Evolutionary conservation across 2,797 vertebrate species (phyloP), one percentile per base, ranked within the genome.

Genomic region (Sandelia bainsii): DNA sequence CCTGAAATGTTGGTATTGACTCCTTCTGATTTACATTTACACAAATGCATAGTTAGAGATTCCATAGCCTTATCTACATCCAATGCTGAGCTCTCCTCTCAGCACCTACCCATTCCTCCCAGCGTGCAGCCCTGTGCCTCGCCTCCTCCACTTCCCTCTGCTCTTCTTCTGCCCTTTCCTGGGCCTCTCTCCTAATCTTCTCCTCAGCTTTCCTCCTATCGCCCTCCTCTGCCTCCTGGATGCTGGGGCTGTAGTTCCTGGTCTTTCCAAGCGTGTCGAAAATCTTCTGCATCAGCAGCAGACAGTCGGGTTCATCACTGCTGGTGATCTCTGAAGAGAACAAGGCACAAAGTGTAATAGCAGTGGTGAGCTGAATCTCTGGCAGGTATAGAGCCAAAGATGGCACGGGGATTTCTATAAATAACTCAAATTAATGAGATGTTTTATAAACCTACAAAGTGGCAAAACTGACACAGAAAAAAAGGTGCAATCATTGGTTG

Each of bases 61-160:
- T 8, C 29, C 6, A 32, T 19, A 45, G n/a, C 3, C 5, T 27
- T 19, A 9, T 27, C 17, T 12, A n/a, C 13, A 51, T n/a, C 8
- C 27, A 23, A n/a, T 22, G 8, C 46, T 4, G 2, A 22, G 17
- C 29, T 27, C 37, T 54, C 10, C 23, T 51, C 34, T 34, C 14
- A 46, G 29, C 8, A 84, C 95, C 53, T 93, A 98, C 98, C 98
- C 97, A 99, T 51, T 96, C 93, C 82, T 96, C 94, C 97, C 95
- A 97, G 53, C 79, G 81, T 7, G 91, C 91, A 3, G 89, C 79
- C 79, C 91, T 96, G 79, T 93, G 89, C 0, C 87, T 88, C 0
- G 74, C 90, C 87, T 98, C 97, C 57, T 95, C 70, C 0, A 87
- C 86, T 73, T 96, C 94, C 66, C 12, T 87, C 49, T 0, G 76